These are phyloP conservation scores for Collichthys lucidus DNA, from an alignment of 2,113 vertebrate genomes.

Conservation along the genomic window DNA sequence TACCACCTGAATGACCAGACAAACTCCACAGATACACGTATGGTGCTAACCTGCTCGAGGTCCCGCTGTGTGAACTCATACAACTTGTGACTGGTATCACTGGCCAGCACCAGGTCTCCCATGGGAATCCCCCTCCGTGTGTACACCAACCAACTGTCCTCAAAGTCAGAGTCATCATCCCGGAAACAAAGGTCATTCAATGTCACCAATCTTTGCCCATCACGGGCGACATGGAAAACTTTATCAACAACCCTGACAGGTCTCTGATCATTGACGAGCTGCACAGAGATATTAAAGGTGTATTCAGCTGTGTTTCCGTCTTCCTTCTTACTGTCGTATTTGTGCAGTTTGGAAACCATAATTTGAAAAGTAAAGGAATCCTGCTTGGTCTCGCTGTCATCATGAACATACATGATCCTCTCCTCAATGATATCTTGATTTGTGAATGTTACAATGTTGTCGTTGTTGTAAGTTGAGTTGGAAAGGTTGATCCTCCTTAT, in stretches of 20 bases:
- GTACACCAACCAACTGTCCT: constrained; percentile 89
- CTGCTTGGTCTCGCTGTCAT: constrained; percentile 87
- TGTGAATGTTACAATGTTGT: constrained; percentile 83
- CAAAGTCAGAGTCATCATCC: constrained; percentile 90
- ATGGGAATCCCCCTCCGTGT: constrained; percentile 88
- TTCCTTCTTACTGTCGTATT: constrained; percentile 52
- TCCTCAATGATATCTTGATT: constrained; percentile 85
- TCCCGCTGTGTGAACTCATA: constrained; percentile 90
- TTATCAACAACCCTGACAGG: constrained; percentile 87
- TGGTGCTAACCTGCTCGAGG: constrained; percentile 74
- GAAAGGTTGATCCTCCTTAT: constrained; percentile 82
- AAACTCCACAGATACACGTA: background rate
- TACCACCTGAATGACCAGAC: background rate
- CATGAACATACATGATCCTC: constrained; percentile 88
- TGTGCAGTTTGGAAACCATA: constrained; percentile 60
- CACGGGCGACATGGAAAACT: constrained; percentile 86
- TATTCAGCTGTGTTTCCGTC: constrained; percentile 72
- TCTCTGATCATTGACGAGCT: constrained; percentile 91
- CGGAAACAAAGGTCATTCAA: constrained; percentile 87
- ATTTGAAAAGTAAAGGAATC: constrained; percentile 86
- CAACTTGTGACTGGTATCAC: constrained; percentile 84
- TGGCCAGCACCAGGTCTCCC: constrained; percentile 87
- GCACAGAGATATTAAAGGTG: constrained; percentile 86
- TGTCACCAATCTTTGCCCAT: constrained; percentile 87
- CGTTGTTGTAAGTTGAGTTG: constrained; percentile 73